Percentiles rank a stretch among this genome's conserved stretches.
Evolutionary conservation across 2,113 vertebrate genomes (phyloP).

Genomic region (Paramisgurnus dabryanus): DNA sequence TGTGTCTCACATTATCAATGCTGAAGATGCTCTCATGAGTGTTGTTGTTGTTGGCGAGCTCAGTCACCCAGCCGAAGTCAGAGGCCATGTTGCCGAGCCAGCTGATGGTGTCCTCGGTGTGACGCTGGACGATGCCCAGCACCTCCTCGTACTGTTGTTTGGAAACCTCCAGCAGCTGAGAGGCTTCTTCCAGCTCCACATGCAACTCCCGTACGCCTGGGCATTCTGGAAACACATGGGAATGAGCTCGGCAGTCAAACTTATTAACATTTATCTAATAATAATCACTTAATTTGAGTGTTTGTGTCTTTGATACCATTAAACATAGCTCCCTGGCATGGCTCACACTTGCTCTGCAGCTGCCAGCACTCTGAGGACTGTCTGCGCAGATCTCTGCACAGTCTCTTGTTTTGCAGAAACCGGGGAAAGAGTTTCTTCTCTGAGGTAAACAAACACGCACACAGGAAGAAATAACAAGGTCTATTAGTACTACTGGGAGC

Average conservation of each 20-base stretch:
- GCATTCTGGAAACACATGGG: conserved; percentile 74
- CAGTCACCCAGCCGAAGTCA: conserved; percentile 85
- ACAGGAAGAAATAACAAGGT: background rate
- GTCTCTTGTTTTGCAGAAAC: conserved; percentile 65
- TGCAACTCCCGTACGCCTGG: conserved; percentile 80
- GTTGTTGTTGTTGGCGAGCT: conserved; percentile 67
- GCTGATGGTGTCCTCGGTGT: conserved; percentile 80
- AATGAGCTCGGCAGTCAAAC: background rate
- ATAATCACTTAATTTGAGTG: no score
- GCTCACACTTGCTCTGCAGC: conserved; percentile 81
- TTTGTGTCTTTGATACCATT: conserved; percentile 72
- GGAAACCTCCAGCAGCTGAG: conserved; percentile 80
- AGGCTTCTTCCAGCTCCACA: conserved; percentile 80
- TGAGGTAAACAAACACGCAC: conserved; percentile 47
- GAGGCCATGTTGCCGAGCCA: conserved; percentile 82
- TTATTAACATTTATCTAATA: no score
- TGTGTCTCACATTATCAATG: conserved; percentile 74
- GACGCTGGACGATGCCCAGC: conserved; percentile 78
- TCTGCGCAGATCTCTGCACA: conserved; percentile 75
- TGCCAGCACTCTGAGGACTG: conserved; percentile 84
- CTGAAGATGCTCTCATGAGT: conserved; percentile 75
- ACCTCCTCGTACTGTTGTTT: conserved; percentile 84
- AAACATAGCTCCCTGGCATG: conserved; percentile 80
- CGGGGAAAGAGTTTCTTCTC: conserved; percentile 58
- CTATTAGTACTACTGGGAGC: background rate